phyloP scores from a whole-genome alignment of 2,888 invertebrate genomes.

The Drosophila nr. perissopoda region DNA sequence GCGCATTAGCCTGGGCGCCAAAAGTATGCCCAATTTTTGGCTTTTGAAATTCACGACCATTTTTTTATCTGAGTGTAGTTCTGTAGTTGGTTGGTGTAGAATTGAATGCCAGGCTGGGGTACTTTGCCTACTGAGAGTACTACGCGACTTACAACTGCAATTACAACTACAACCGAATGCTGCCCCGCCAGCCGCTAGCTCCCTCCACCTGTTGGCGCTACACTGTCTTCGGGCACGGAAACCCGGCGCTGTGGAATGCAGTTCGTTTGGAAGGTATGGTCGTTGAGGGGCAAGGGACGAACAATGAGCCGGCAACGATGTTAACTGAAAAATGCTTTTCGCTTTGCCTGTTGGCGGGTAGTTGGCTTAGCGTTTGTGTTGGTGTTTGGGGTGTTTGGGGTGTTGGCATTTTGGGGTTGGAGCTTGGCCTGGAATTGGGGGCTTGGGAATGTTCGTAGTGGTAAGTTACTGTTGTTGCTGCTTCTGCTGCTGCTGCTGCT shows the following conservation, averaged over 20 bases:
- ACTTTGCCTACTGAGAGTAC: constrained; percentile 50
- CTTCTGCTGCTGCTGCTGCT: constrained; percentile 1
- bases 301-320: constrained; percentile 72
- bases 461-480: constrained; percentile 29
- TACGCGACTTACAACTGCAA: constrained; percentile 70
- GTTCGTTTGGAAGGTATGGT: neutral
- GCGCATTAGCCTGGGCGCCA: neutral
- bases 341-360: constrained; percentile 53
- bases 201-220: constrained; percentile 51
- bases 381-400: constrained; percentile 33
- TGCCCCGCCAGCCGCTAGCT: constrained; percentile 1
- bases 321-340: constrained; percentile 74
- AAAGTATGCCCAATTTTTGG: neutral
- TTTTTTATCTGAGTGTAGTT: neutral
- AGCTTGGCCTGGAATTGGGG: neutral
- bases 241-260: constrained; percentile 4
- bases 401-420: constrained; percentile 18
- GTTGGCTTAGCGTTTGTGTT: constrained; percentile 52
- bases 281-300: constrained; percentile 32
- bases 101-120: constrained; percentile 27
- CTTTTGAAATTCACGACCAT: neutral
- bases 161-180: constrained; percentile 57
- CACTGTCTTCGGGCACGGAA: constrained; percentile 14
- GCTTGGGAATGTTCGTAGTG: constrained; percentile 19
- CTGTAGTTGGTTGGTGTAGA: neutral